Conservation (phyloP, 2,113 vertebrate species). For the Crotalus horridus region DNA sequence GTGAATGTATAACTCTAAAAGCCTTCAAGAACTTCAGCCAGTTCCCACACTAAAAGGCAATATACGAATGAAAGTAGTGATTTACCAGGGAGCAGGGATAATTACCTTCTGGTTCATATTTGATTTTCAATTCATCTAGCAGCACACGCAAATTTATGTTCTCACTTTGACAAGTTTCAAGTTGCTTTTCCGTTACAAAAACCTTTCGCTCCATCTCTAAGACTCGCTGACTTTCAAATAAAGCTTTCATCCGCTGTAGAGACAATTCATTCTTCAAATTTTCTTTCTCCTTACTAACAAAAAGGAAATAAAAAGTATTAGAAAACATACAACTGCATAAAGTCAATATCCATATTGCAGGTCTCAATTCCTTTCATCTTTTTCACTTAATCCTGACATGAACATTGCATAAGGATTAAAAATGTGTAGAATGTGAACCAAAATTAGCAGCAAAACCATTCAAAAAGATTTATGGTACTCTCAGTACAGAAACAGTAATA, state of each 20-base stretch:
- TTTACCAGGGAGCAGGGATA: neutral
- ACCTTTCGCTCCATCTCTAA: constrained; percentile 92
- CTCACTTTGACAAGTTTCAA: constrained; percentile 85
- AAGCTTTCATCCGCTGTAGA: constrained; percentile 89
- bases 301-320: neutral
- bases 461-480: neutral
- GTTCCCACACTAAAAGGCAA: neutral
- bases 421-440: neutral
- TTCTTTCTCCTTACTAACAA: constrained; percentile 82
- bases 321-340: neutral
- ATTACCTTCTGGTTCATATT: constrained; percentile 88
- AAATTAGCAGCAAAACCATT: neutral
- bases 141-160: constrained; percentile 84
- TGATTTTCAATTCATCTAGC: constrained; percentile 86
- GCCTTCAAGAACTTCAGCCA: neutral
- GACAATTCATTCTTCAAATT: constrained; percentile 83
- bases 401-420: neutral
- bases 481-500: neutral
- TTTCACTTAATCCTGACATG: neutral
- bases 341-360: neutral
- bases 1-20: neutral
- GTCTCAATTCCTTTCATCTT: neutral
- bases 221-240: constrained; percentile 91
- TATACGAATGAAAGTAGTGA: neutral
- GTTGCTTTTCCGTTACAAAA: constrained; percentile 78